phyloP scores from a whole-genome alignment of 2,797 vertebrate species.

The Leucoraja ocellata region DNA sequence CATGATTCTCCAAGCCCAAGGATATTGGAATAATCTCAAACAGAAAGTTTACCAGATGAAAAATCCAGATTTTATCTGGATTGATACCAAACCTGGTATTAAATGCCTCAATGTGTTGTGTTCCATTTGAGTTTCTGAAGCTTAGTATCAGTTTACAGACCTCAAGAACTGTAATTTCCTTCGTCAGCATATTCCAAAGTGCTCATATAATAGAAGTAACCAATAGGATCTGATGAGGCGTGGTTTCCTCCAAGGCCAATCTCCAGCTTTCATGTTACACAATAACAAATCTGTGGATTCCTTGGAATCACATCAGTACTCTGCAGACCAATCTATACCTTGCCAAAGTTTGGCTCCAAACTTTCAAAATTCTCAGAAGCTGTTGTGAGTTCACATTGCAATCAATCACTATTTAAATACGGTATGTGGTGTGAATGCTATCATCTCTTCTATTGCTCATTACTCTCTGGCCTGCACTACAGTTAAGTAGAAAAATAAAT shows the following conservation, averaged over 20 bases:
- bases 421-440: too few relatives aligned
- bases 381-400: too few relatives aligned
- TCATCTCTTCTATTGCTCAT: background rate
- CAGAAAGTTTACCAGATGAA: background rate
- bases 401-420: background rate
- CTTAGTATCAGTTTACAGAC: background rate
- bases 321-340: too few relatives aligned
- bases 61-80: constrained; percentile 25
- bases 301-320: background rate
- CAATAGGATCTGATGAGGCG: background rate
- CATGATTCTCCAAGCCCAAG: background rate
- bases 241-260: background rate
- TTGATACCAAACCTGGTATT: background rate
- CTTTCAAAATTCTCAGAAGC: background rate
- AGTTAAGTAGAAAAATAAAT: background rate
- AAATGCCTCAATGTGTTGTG: background rate
- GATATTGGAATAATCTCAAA: background rate
- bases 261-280: background rate
- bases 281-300: background rate
- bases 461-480: background rate
- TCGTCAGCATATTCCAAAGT: background rate
- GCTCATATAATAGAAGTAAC: background rate
- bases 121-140: background rate
- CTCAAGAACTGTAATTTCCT: background rate
- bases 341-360: background rate